Percentiles rank a stretch among this genome's conserved stretches.
Evolutionary conservation across 2,113 vertebrate genomes (phyloP).

Genomic region (Myiozetetes cayanensis): DNA sequence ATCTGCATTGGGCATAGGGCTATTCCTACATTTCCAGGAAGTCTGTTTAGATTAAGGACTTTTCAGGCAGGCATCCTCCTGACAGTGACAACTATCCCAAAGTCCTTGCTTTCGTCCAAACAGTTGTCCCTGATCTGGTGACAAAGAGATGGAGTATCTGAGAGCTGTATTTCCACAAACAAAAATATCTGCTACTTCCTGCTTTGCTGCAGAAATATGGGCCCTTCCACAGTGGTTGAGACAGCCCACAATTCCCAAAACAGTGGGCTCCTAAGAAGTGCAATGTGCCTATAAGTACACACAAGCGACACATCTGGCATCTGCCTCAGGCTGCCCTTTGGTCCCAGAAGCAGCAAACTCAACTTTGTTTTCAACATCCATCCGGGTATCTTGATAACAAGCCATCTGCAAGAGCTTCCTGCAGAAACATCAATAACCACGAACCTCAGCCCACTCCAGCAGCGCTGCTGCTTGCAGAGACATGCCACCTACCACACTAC

Average conservation of each 20-base stretch:
- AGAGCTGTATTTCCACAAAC: neutral
- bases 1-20: neutral
- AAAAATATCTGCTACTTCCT: constrained; percentile 29
- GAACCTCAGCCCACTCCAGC: neutral
- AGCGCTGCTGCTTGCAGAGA: constrained; percentile 18
- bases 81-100: neutral
- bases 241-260: neutral
- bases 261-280: neutral
- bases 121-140: accelerated
- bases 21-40: neutral
- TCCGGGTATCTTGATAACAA: neutral
- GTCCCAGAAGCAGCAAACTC: neutral
- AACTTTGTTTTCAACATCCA: neutral
- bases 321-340: neutral
- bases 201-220: neutral
- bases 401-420: neutral
- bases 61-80: neutral
- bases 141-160: neutral
- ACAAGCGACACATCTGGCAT: neutral
- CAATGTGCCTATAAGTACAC: neutral
- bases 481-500: neutral
- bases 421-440: neutral
- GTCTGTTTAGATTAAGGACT: neutral
- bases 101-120: neutral
- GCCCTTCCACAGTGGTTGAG: neutral